Base-by-base conservation (phyloP, 2,113 vertebrate genomes). In the Gavialis gangeticus region DNA sequence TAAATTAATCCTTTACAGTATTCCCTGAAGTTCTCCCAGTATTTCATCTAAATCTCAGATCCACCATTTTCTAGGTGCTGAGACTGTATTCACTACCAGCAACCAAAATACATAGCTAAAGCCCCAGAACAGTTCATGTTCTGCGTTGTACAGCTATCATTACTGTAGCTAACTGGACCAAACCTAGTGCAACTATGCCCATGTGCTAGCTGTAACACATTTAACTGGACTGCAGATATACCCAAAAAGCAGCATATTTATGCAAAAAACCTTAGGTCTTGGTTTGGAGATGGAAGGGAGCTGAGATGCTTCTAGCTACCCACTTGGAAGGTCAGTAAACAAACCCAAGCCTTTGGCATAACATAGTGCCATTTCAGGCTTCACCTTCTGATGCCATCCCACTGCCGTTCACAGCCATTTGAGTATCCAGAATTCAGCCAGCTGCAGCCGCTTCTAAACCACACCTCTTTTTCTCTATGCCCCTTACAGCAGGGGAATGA, bases 351-450 rank as follows among this genome's bases (percentile, higher is more conserved):
- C 66, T 69, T 18, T 9, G 9, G 25, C 17, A 25, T 55, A 62
- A 73, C 34, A 34, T 37, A 25, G 54, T n/a, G 37, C 55, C 18
- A 16, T 27, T 55, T 77, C 10, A 19, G 79, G 13, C 15, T 73
- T 12, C 75, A 88, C 12, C 71, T 56, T 80, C 15, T 67, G 17
- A 67, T 30, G 27, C 19, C 75, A 57, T 64, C 75, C 1, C 0
- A 0, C 59, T 79, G 54, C 25, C 24, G 59, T 21, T 16, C n/a
- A 67, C 64, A 88, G 21, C 37, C 63, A 2, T 1, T 13, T 34
- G 81, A 86, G 24, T 4, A 14, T 55, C 11, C 11, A 69, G 66
- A 69, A 30, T 30, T 18, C 10, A 21, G 34, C n/a, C 27, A 27
- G 27, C 24, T 69, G n/a, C 66, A 69, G 18, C 11, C 80, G 7